Evolutionary conservation across 2,797 vertebrate genomes (phyloP).

Genomic region (Odontamblyopus rebecca): DNA sequence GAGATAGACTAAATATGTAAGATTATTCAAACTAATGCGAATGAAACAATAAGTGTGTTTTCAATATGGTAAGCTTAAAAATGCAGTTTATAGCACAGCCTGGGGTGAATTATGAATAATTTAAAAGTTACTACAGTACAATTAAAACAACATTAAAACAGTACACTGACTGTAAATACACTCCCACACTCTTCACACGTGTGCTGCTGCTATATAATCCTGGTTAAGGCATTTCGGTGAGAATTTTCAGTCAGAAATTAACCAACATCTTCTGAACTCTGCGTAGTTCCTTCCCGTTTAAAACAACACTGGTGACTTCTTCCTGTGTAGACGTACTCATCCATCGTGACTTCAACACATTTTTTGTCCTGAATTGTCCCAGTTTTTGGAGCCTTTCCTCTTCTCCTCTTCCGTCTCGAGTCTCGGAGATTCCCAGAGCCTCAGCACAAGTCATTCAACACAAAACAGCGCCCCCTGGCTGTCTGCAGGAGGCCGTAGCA

Average conservation of each 20-base stretch:
- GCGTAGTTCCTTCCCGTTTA: constrained; percentile 10
- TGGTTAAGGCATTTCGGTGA: constrained; percentile 34
- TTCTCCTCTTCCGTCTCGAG: constrained; percentile 37
- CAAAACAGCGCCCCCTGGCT: constrained; percentile 40
- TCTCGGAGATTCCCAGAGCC: constrained; percentile 39
- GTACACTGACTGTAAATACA: neutral
- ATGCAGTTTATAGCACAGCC: neutral
- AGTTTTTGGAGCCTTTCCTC: constrained; percentile 49
- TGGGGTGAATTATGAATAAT: neutral
- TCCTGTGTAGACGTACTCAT: constrained; percentile 25
- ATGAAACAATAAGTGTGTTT: neutral
- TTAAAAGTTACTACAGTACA: constrained; percentile 7
- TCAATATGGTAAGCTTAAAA: neutral
- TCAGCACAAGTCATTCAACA: constrained; percentile 29
- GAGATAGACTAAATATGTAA: neutral
- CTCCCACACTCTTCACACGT: constrained; percentile 25
- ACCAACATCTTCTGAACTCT: constrained; percentile 21
- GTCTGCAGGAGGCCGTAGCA: constrained; percentile 48
- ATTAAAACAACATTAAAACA: neutral
- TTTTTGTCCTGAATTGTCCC: constrained; percentile 35
- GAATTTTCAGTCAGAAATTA: constrained; percentile 39
- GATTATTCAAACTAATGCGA: neutral
- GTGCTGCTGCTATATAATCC: constrained; percentile 31
- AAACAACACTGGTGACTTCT: constrained; percentile 14
- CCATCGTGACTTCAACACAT: constrained; percentile 24